A percentile compares a stretch with the other conserved stretches of the same genome.
Evolutionary conservation across 2,113 vertebrate genomes (phyloP).

Genomic region (Puma concolor): DNA sequence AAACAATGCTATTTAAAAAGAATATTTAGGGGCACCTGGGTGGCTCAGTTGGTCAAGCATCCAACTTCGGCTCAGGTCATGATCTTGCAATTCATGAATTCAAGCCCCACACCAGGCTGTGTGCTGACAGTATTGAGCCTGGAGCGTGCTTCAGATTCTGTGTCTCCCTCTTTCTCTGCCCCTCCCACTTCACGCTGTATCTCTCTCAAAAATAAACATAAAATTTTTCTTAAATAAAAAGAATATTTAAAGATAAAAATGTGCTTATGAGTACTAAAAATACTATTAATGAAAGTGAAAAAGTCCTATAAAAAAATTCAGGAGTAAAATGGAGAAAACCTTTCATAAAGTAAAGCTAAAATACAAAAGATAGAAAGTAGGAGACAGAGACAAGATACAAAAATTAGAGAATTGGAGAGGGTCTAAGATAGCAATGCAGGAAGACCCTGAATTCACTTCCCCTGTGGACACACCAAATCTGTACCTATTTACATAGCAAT

Average conservation of each 20-base stretch:
- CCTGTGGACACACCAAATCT: background rate
- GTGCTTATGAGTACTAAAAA: conserved; percentile 16
- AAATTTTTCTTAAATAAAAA: background rate
- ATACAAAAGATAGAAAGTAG: background rate
- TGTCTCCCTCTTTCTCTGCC: too few relatives aligned
- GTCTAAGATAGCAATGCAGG: background rate
- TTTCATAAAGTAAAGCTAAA: background rate
- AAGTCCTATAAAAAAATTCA: background rate
- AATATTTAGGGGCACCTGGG: too few relatives aligned
- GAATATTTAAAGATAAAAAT: background rate
- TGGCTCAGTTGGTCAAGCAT: too few relatives aligned
- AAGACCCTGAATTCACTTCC: too few relatives aligned
- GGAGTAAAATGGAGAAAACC: background rate
- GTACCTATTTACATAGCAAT: background rate
- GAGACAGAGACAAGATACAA: background rate
- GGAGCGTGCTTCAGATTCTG: too few relatives aligned
- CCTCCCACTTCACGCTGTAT: too few relatives aligned
- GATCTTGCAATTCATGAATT: too few relatives aligned
- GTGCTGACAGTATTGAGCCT: too few relatives aligned
- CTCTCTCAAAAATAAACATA: too few relatives aligned
- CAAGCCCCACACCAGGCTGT: too few relatives aligned
- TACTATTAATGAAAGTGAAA: background rate
- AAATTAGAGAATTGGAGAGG: background rate
- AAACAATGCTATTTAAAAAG: background rate
- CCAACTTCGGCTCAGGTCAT: too few relatives aligned